phyloP scores from a whole-genome alignment of 1,140 invertebrate genomes.

The Brachionus sp. region DNA sequence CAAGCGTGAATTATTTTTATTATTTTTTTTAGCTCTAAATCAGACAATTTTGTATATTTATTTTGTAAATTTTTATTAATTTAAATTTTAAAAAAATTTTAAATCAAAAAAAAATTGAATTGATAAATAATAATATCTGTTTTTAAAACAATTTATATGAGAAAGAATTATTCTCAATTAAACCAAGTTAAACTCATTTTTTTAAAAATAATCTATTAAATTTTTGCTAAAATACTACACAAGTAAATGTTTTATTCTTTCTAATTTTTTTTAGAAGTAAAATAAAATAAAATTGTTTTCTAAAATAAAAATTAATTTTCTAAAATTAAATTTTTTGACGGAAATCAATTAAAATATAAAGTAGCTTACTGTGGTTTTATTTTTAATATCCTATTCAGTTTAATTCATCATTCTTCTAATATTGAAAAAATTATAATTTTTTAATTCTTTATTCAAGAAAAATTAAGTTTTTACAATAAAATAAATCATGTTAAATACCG shows the following conservation, averaged over 20 bases:
- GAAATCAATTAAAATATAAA: too few relatives aligned
- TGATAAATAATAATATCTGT: not conserved
- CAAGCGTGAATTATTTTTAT: not conserved
- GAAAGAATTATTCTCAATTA: not conserved
- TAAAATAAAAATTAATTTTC: too few relatives aligned
- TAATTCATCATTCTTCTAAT: too few relatives aligned
- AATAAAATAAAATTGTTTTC: not conserved
- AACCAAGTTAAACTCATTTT: not conserved
- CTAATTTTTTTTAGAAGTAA: not conserved
- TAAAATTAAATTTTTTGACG: not conserved
- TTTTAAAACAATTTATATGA: not conserved
- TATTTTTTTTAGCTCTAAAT: not conserved
- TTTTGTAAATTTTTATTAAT: not conserved
- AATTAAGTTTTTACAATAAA: not conserved
- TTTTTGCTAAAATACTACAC: not conserved
- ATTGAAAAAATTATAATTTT: too few relatives aligned
- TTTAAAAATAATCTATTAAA: not conserved
- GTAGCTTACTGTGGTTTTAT: too few relatives aligned
- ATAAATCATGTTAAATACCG: conserved; percentile 9
- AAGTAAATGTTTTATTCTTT: not conserved
- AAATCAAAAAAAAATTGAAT: not conserved
- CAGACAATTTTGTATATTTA: not conserved
- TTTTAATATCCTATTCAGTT: too few relatives aligned
- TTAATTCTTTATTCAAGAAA: not conserved
- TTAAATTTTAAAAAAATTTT: not conserved